A percentile compares a stretch with the other conserved stretches of the same genome.
Conservation (phyloP, 1,140 invertebrate genomes). For the Drosophila kanapiae region DNA sequence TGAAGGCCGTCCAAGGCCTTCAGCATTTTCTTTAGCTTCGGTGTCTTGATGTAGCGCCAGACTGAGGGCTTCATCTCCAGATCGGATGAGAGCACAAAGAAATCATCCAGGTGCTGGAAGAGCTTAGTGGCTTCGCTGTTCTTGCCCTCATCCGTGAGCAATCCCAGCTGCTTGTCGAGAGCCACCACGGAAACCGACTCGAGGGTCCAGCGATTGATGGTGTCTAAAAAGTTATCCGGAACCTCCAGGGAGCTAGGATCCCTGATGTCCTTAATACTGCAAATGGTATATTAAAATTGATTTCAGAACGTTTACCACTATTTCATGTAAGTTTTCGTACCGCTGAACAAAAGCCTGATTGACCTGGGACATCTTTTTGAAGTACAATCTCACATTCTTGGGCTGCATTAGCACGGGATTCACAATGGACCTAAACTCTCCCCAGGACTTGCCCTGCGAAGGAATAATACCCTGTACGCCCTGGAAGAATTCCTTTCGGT, state of each 20-base stretch:
- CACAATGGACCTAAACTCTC: slow-evolving; percentile 62
- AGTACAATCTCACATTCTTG: slow-evolving; percentile 63
- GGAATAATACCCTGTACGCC: slow-evolving; percentile 55
- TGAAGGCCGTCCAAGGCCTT: slow-evolving; percentile 73
- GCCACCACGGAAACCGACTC: slow-evolving; percentile 90
- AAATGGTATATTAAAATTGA: background rate
- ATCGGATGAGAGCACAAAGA: slow-evolving; percentile 86
- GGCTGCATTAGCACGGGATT: slow-evolving; percentile 80
- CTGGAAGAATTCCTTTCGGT: slow-evolving; percentile 60
- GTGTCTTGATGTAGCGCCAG: slow-evolving; percentile 88
- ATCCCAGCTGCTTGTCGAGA: slow-evolving; percentile 85
- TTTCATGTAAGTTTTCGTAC: slow-evolving; percentile 18
- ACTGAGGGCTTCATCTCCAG: slow-evolving; percentile 88
- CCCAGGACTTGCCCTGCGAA: slow-evolving; percentile 63
- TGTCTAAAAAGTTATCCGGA: slow-evolving; percentile 87
- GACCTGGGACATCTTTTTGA: slow-evolving; percentile 72
- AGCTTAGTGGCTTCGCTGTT: slow-evolving; percentile 39
- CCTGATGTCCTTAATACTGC: slow-evolving; percentile 78
- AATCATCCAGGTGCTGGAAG: slow-evolving; percentile 85
- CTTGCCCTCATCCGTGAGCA: slow-evolving; percentile 65
- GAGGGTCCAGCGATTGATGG: slow-evolving; percentile 90
- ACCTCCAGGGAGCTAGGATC: slow-evolving; percentile 86
- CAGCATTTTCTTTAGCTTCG: slow-evolving; percentile 87
- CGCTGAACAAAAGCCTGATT: slow-evolving; percentile 75
- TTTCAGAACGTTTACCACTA: fast-evolving